A percentile compares a stretch with the other conserved stretches of the same genome.
Conservation (phyloP, 1,140 invertebrate species). For the Antheraea mylitta region DNA sequence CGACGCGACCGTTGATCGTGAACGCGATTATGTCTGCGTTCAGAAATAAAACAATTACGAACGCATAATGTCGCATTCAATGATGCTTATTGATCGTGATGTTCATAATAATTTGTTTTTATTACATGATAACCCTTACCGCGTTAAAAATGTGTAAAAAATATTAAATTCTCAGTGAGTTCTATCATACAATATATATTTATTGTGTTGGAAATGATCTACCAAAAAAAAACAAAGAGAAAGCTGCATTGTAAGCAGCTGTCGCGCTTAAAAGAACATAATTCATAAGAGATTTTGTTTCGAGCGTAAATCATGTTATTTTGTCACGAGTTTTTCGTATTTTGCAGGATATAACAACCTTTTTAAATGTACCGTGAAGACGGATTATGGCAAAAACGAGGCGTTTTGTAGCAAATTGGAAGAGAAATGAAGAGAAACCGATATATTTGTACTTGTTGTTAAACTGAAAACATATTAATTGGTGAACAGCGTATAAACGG, state of each 20-base stretch:
- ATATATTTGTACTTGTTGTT: not conserved
- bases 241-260: slow-evolving; percentile 62
- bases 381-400: not conserved
- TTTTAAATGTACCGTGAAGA: slow-evolving; percentile 6
- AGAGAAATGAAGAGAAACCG: not conserved
- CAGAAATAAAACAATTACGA: slow-evolving; percentile 44
- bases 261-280: slow-evolving; percentile 49
- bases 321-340: slow-evolving; percentile 26
- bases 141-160: not conserved
- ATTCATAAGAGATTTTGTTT: slow-evolving; percentile 56
- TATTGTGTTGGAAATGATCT: not conserved
- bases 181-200: not conserved
- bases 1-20: slow-evolving; percentile 28
- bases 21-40: slow-evolving; percentile 44
- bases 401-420: slow-evolving; percentile 2
- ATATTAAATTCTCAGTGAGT: not conserved
- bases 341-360: slow-evolving; percentile 6
- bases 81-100: slow-evolving; percentile 16
- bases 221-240: slow-evolving; percentile 35
- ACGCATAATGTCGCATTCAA: slow-evolving; percentile 24
- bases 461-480: not conserved
- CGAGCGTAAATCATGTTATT: slow-evolving; percentile 34
- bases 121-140: slow-evolving; percentile 4
- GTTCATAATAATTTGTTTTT: slow-evolving; percentile 12
- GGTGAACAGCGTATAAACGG: not conserved